These are phyloP conservation scores for Geothlypis trichas DNA, from an alignment of 2,113 vertebrate genomes.

Conservation along the genomic window DNA sequence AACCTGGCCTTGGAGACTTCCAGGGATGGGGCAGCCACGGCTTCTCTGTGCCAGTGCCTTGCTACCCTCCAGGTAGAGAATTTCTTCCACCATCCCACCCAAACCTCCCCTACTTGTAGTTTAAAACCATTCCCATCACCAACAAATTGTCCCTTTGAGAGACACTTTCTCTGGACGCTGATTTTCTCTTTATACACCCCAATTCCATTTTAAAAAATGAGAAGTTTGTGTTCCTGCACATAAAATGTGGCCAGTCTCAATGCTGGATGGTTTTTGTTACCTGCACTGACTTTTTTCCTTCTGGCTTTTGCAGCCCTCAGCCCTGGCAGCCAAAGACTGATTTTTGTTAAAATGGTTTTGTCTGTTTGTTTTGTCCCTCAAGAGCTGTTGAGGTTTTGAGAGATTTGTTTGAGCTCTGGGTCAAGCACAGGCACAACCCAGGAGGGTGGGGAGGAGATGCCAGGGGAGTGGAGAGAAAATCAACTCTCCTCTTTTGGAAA, in stretches of 20 bases:
- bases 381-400: not conserved
- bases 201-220: not conserved
- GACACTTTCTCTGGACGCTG: not conserved
- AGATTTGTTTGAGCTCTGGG: not conserved
- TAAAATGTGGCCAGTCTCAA: not conserved
- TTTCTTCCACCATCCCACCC: not conserved
- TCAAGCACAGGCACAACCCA: not conserved
- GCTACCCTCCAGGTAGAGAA: too few relatives aligned
- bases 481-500: not conserved
- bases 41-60: not conserved
- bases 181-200: not conserved
- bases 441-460: not conserved
- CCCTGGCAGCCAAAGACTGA: not conserved
- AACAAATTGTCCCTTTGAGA: not conserved
- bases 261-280: not conserved
- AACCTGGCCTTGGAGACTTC: accelerated
- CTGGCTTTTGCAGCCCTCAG: not conserved
- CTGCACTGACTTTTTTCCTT: not conserved
- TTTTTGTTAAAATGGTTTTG: not conserved
- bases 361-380: not conserved
- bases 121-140: not conserved
- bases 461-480: not conserved
- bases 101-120: not conserved
- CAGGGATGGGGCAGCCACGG: not conserved
- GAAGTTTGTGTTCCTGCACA: not conserved